Conservation (phyloP, 2,797 vertebrate species). For the Craterocephalus amniculus region DNA sequence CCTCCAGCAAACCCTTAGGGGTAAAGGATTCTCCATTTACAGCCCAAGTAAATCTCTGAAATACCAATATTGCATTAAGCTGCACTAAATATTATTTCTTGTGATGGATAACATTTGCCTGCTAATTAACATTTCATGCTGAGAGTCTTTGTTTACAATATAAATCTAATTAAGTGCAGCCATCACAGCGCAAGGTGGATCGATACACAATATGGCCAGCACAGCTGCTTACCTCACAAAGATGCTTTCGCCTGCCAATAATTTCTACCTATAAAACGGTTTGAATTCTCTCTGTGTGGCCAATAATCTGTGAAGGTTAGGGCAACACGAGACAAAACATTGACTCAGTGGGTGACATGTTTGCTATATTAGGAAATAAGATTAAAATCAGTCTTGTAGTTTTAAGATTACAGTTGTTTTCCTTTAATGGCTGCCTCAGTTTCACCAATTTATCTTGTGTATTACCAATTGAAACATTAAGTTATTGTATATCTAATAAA, state of each 20-base stretch:
- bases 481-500: no score
- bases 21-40: constrained; percentile 56
- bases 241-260: constrained; percentile 84
- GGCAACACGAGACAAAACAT: constrained; percentile 72
- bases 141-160: constrained; percentile 88
- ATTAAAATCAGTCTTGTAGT: constrained; percentile 27
- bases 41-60: constrained; percentile 73
- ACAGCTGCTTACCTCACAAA: constrained; percentile 85
- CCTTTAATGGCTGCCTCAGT: constrained; percentile 7
- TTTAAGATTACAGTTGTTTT: constrained; percentile 12
- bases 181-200: constrained; percentile 81
- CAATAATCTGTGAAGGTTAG: constrained; percentile 83
- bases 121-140: constrained; percentile 84
- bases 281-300: constrained; percentile 63
- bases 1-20: constrained; percentile 58
- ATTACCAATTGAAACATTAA: background rate
- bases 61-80: constrained; percentile 76
- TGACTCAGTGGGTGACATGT: constrained; percentile 56
- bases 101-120: constrained; percentile 84
- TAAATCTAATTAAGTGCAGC: constrained; percentile 89
- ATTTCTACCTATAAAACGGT: constrained; percentile 81
- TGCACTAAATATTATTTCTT: constrained; percentile 77
- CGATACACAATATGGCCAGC: constrained; percentile 88
- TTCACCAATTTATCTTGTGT: background rate
- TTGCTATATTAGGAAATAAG: no score